Percentiles rank a stretch among this genome's conserved stretches.
These are phyloP conservation scores for Ceyx margarethae DNA, from an alignment of 2,113 vertebrate species.

Conservation along the genomic window DNA sequence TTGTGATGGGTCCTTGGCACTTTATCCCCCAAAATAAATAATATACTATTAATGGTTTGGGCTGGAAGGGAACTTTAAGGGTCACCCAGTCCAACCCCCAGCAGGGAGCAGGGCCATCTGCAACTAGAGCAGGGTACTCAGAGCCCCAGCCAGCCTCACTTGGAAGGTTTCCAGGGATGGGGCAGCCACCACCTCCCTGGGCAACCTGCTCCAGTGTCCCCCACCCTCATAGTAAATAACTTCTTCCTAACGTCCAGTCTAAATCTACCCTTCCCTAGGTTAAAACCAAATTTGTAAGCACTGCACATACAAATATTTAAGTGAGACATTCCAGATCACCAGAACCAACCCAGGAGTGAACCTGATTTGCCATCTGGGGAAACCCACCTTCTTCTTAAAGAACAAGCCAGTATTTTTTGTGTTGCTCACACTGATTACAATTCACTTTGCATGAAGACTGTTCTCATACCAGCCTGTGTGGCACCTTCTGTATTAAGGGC, in stretches of 20 bases:
- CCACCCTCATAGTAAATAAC: too few species aligned
- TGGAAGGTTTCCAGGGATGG: too few species aligned
- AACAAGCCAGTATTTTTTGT: not conserved
- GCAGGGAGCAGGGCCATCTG: too few species aligned
- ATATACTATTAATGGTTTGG: not conserved
- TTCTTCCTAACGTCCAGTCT: too few species aligned
- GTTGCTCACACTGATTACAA: not conserved
- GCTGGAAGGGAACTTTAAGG: too few species aligned
- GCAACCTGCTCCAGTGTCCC: too few species aligned
- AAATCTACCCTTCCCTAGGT: too few species aligned
- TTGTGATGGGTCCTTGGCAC: not conserved
- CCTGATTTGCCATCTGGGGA: not conserved
- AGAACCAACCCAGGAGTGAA: not conserved
- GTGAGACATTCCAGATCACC: not conserved
- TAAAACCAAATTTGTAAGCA: not conserved
- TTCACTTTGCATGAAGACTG: not conserved
- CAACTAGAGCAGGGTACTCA: too few species aligned
- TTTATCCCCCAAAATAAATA: not conserved
- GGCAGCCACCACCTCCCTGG: too few species aligned
- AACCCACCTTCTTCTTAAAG: not conserved
- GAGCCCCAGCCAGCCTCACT: too few species aligned
- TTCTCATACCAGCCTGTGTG: not conserved
- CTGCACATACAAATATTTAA: fast-evolving
- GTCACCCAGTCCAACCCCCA: too few species aligned
- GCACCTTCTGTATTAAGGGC: not conserved